Evolutionary conservation across 2,113 vertebrate species (phyloP), one percentile per base, ranked within the genome.

Genomic region (Rhagologus leucostigma): DNA sequence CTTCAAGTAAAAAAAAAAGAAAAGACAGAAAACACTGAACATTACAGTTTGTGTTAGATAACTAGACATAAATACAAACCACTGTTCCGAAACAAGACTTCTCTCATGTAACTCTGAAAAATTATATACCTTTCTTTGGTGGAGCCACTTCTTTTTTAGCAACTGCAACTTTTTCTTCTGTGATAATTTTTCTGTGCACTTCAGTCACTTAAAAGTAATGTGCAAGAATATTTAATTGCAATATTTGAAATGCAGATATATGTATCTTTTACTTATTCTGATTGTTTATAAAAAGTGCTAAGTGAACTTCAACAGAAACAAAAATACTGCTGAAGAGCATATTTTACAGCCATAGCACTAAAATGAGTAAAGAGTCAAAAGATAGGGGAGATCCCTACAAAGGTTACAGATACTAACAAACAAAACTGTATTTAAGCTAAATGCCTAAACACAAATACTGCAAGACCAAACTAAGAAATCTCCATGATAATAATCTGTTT

Each of bases 141-240:
- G 97, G 97, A 96, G 89, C 85, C 32, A 90, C 98, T 95, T 99
- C 95, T 90, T 97, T 98, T 97, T 98, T 98, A 95, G 96, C 87
- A 85, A 97, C 84, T 39, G 96, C 93, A 94, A 98, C 90, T 95
- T 98, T 97, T 96, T 98, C 98, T 96, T 98, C 97, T 69, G 96
- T 97, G 64, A 96, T 95, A 90, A 98, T 97, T 95, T 97, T 95
- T 88, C 96, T 97, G 80, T 94, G 97, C 41, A 97, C 88, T 94
- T 98, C 97, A 92, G 96, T 90, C 96, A 98, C 97, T 98, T 94
- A 93, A 98, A 98, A 96, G 98, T 79, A 96, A 73, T 44, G 84
- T 67, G 59, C 90, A 95, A 81, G 70, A 93, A 96, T 95, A 96
- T 74, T 92, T 87, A 87, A 37, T 77, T 88, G 42, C 22, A 87